Percentiles rank a stretch among this genome's conserved stretches.
Conservation (phyloP, 2,797 vertebrate species). For the Podarcis siculus region DNA sequence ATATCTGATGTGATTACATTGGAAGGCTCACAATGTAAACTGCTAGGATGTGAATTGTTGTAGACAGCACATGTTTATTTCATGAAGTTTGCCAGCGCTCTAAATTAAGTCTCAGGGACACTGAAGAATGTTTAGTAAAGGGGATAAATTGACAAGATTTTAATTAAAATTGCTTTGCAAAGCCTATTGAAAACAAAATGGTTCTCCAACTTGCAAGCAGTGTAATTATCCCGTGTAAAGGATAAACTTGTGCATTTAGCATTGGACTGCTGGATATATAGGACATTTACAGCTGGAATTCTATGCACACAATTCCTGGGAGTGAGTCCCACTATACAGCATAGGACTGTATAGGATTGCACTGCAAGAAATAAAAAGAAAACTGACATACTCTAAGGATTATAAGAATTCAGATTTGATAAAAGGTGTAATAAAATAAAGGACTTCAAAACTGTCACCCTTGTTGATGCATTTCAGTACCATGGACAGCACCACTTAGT, state of each 20-base stretch:
- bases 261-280: neutral
- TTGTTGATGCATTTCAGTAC: neutral
- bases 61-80: slow-evolving; percentile 38
- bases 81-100: slow-evolving; percentile 29
- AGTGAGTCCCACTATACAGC: too few relatives aligned
- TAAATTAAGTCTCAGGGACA: slow-evolving; percentile 41
- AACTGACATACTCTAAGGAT: neutral
- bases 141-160: slow-evolving; percentile 26
- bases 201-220: slow-evolving; percentile 2
- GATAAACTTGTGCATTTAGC: neutral
- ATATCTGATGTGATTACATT: slow-evolving; percentile 34
- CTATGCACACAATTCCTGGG: neutral
- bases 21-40: slow-evolving; percentile 26
- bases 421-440: neutral
- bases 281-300: neutral
- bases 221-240: slow-evolving; percentile 6
- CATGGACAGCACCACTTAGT: neutral
- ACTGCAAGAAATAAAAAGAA: neutral
- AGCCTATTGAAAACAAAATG: slow-evolving; percentile 11
- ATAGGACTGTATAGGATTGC: neutral
- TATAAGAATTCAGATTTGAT: neutral
- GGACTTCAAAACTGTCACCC: neutral
- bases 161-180: slow-evolving; percentile 37
- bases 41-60: slow-evolving; percentile 25
- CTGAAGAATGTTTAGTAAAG: slow-evolving; percentile 25